Evolutionary conservation across 2,113 vertebrate species (phyloP).

Genomic region (Columba janthina): DNA sequence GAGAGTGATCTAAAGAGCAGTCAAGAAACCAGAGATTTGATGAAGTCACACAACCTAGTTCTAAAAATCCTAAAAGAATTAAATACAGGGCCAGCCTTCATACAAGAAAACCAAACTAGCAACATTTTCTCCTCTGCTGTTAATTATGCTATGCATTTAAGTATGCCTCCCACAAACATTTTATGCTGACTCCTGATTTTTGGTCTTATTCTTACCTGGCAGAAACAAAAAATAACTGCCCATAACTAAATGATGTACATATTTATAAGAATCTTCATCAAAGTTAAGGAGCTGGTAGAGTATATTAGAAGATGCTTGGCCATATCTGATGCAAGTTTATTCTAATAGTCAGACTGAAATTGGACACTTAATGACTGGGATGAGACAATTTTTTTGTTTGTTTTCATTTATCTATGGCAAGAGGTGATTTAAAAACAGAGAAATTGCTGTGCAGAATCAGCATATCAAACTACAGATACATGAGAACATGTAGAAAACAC

Average conservation of each 20-base stretch:
- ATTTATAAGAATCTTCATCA: not conserved
- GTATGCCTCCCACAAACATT: not conserved
- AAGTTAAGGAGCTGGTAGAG: not conserved
- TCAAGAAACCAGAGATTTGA: not conserved
- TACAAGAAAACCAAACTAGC: not conserved
- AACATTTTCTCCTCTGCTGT: not conserved
- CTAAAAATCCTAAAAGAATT: not conserved
- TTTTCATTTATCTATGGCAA: not conserved
- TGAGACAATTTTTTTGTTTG: not conserved
- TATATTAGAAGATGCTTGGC: not conserved
- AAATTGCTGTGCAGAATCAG: not conserved
- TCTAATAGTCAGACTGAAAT: not conserved
- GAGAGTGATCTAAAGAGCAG: not conserved
- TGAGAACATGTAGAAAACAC: not conserved
- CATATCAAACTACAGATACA: not conserved
- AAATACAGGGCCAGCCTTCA: not conserved
- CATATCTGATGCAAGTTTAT: not conserved
- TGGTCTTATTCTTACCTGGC: not conserved
- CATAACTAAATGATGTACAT: not conserved
- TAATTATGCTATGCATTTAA: not conserved
- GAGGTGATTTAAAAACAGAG: not conserved
- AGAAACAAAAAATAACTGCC: not conserved
- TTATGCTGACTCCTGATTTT: not conserved
- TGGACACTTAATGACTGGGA: not conserved
- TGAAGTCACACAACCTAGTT: not conserved